These are phyloP conservation scores for Hafferia zeledoni DNA, from an alignment of 2,797 vertebrate species.

Conservation along the genomic window DNA sequence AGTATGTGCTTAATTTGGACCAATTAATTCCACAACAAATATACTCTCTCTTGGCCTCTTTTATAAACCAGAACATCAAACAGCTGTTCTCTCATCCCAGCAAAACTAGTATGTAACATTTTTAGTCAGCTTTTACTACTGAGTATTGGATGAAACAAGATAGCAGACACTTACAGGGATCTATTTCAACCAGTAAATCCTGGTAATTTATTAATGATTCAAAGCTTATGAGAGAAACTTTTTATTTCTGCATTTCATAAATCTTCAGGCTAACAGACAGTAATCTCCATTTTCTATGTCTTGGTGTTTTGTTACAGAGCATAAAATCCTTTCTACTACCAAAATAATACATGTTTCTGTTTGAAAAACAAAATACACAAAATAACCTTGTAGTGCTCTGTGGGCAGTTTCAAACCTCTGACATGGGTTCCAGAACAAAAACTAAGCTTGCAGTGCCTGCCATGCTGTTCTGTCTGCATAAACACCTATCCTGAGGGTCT, in stretches of 20 bases:
- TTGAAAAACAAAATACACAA: neutral
- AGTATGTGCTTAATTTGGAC: conserved; percentile 62
- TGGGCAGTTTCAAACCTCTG: neutral
- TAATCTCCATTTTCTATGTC: neutral
- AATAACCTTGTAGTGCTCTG: neutral
- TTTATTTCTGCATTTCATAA: conserved; percentile 30
- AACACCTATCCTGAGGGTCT: accelerated
- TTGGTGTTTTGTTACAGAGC: neutral
- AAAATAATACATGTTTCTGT: neutral
- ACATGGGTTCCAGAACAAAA: neutral
- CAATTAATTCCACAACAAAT: conserved; percentile 64
- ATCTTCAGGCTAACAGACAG: neutral
- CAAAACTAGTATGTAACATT: neutral
- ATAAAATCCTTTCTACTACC: neutral
- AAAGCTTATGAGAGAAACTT: neutral
- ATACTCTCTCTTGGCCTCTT: conserved; percentile 45
- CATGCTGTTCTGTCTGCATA: neutral
- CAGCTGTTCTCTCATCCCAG: conserved; percentile 56
- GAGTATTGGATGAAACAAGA: conserved; percentile 30
- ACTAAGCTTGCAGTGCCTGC: neutral
- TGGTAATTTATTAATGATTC: conserved; percentile 14
- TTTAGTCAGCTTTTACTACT: conserved; percentile 2
- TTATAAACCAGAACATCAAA: conserved; percentile 54
- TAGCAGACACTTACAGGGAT: neutral
- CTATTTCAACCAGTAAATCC: conserved; percentile 27